phyloP scores from a whole-genome alignment of 2,888 invertebrate genomes.

The Lepidochitona cinerea region DNA sequence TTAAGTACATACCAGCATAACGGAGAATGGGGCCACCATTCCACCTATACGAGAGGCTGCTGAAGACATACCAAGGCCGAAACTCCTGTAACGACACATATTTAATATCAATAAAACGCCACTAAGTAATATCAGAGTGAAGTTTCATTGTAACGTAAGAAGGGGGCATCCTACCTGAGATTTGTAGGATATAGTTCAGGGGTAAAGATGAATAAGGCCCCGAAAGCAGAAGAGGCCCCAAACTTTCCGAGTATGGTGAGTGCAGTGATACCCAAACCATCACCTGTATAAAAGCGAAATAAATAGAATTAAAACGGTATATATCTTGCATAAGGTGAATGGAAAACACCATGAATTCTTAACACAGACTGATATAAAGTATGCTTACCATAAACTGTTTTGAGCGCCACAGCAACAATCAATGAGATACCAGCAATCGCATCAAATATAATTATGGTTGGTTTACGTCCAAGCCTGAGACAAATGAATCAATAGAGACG shows the following conservation, averaged over 20 bases:
- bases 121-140: too few relatives aligned
- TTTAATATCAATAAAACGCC: too few relatives aligned
- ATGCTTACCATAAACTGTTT: background rate
- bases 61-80: constrained; percentile 55
- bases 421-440: background rate
- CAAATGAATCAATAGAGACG: background rate
- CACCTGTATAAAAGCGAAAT: constrained; percentile 27
- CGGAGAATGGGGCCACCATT: constrained; percentile 55
- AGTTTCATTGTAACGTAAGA: too few relatives aligned
- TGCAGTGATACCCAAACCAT: constrained; percentile 25
- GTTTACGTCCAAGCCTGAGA: background rate
- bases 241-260: constrained; percentile 42
- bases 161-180: constrained; percentile 44
- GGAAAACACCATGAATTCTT: too few relatives aligned
- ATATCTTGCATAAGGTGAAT: background rate
- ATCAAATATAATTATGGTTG: background rate
- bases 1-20: constrained; percentile 41
- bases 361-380: too few relatives aligned
- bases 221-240: constrained; percentile 46
- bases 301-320: background rate
- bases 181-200: constrained; percentile 49
- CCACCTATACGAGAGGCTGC: constrained; percentile 56
- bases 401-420: background rate
- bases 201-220: constrained; percentile 43
- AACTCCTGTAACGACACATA: constrained; percentile 35